phyloP scores from a whole-genome alignment of 2,113 vertebrate species.

The Glareola pratincola region DNA sequence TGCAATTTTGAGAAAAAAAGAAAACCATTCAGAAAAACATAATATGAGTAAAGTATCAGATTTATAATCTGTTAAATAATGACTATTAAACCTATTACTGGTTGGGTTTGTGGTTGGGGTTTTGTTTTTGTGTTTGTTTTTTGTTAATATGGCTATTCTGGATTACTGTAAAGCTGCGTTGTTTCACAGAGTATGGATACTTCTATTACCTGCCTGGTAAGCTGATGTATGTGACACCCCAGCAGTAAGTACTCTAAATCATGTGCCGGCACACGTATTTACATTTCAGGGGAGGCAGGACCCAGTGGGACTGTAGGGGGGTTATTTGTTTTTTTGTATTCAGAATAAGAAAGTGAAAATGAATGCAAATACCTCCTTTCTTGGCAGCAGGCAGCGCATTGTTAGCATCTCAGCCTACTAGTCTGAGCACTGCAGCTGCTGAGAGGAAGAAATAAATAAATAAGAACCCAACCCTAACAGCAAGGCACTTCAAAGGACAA shows the following conservation, averaged over 20 bases:
- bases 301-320: fast-evolving
- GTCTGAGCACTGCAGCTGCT: conserved; percentile 35
- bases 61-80: background rate
- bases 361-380: conserved; percentile 53
- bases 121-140: background rate
- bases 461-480: conserved; percentile 20
- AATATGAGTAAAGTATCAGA: background rate
- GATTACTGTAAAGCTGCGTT: background rate
- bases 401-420: conserved; percentile 39
- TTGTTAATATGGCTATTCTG: background rate
- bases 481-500: conserved; percentile 44
- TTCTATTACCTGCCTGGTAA: background rate
- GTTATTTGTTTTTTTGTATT: background rate
- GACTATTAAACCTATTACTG: background rate
- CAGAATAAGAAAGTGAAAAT: conserved; percentile 52
- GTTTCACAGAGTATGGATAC: background rate
- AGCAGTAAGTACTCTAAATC: background rate
- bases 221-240: background rate
- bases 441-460: conserved; percentile 35
- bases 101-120: background rate
- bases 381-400: conserved; percentile 56
- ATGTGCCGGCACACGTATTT: background rate
- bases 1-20: background rate
- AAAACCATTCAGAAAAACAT: background rate
- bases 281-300: background rate